phyloP scores from a whole-genome alignment of 2,797 vertebrate species.

The Gobionotothen gibberifrons region DNA sequence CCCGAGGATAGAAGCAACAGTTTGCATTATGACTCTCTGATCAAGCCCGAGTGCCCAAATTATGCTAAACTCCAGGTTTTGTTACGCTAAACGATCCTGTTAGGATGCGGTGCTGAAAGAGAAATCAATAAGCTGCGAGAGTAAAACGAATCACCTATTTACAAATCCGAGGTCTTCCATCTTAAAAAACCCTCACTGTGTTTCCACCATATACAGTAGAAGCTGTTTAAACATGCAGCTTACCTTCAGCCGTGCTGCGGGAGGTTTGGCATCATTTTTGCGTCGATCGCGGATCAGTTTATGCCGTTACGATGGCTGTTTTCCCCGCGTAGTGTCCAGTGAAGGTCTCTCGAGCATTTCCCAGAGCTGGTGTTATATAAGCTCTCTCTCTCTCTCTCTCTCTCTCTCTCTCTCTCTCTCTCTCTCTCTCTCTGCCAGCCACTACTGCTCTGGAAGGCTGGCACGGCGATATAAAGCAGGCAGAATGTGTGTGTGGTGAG shows the following conservation, averaged over 20 bases:
- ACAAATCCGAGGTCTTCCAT: constrained; percentile 71
- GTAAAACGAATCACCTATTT: constrained; percentile 54
- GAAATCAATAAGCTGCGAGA: constrained; percentile 29
- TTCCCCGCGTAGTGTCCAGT: constrained; percentile 44
- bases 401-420: constrained; percentile 29
- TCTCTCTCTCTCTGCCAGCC: constrained; percentile 21
- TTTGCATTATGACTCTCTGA: constrained; percentile 70
- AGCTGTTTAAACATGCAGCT: constrained; percentile 32
- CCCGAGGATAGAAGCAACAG: constrained; percentile 75
- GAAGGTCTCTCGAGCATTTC: constrained; percentile 58
- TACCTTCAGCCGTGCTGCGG: constrained; percentile 61
- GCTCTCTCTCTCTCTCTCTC: constrained; percentile 46
- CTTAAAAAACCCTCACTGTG: constrained; percentile 48
- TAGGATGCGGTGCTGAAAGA: not conserved
- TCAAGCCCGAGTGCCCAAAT: constrained; percentile 62
- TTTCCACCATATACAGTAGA: constrained; percentile 64
- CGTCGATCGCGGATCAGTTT: constrained; percentile 18
- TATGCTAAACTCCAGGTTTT: constrained; percentile 45
- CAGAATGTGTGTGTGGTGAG: constrained; percentile 17
- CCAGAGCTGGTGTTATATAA: constrained; percentile 76
- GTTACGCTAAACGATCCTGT: not conserved
- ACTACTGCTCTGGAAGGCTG: constrained; percentile 59
- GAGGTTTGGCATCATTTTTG: constrained; percentile 21
- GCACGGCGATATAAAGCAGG: constrained; percentile 61
- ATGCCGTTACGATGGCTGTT: constrained; percentile 31